These are phyloP conservation scores for Porites lobata DNA, from an alignment of 92 coral and sea anemone species.

Conservation along the genomic window DNA sequence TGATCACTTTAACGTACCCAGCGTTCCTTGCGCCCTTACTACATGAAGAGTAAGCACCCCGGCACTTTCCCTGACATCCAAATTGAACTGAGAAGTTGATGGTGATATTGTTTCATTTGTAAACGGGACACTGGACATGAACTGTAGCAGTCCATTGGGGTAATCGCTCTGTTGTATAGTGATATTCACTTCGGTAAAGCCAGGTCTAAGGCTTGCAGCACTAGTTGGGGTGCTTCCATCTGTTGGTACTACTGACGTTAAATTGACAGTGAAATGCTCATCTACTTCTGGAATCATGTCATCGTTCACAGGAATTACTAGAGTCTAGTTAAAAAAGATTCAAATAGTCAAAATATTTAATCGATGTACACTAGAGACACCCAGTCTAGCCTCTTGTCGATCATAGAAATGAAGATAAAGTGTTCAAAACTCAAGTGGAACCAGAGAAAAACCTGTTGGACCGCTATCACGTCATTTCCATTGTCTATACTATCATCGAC, in stretches of 20 bases:
- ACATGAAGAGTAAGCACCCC: slow-evolving; percentile 75
- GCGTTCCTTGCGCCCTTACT: slow-evolving; percentile 87
- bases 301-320: slow-evolving; percentile 69
- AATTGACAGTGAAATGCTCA: slow-evolving; percentile 77
- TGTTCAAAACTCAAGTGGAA: no score
- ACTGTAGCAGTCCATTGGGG: slow-evolving; percentile 95
- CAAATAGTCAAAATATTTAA: no score
- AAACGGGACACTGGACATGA: slow-evolving; percentile 72
- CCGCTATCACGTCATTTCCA: no score
- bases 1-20: slow-evolving; percentile 53
- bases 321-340: slow-evolving; percentile 13
- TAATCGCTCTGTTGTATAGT: slow-evolving; percentile 84
- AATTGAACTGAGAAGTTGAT: slow-evolving; percentile 56
- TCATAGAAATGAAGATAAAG: no score
- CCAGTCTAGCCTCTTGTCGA: no score
- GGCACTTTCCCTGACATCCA: slow-evolving; percentile 82
- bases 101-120: slow-evolving; percentile 73
- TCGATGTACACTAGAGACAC: no score
- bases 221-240: slow-evolving; percentile 95
- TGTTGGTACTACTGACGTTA: slow-evolving; percentile 78
- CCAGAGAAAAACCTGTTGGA: no score
- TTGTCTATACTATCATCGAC: no score
- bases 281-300: slow-evolving; percentile 84
- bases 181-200: slow-evolving; percentile 79
- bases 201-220: slow-evolving; percentile 89